Evolutionary conservation across 2,113 vertebrate genomes (phyloP).

Genomic region (Megaleporinus macrocephalus): DNA sequence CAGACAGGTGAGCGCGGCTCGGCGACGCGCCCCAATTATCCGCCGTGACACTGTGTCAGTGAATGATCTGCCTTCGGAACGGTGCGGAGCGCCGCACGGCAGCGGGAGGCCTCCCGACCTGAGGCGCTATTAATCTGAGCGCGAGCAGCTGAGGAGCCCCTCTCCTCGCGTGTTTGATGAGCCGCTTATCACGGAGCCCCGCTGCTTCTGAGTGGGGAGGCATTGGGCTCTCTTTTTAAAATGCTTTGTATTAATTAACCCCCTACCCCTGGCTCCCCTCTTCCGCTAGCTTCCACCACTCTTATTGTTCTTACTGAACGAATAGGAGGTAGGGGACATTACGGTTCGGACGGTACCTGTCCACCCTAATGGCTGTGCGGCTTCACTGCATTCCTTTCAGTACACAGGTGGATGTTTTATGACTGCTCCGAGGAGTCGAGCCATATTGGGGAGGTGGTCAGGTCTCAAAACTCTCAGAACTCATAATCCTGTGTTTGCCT

Average conservation of each 20-base stretch:
- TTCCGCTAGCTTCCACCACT: slow-evolving; percentile 14
- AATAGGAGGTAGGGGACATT: not conserved
- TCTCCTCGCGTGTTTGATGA: slow-evolving; percentile 62
- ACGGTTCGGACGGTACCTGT: not conserved
- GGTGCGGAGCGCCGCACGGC: slow-evolving; percentile 59
- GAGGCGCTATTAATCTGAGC: slow-evolving; percentile 66
- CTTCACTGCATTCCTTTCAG: not conserved
- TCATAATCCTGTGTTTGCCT: not conserved
- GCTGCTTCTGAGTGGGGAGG: slow-evolving; percentile 53
- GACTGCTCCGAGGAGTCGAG: not conserved
- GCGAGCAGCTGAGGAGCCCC: slow-evolving; percentile 56
- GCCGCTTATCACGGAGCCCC: slow-evolving; percentile 56
- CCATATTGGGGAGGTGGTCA: not conserved
- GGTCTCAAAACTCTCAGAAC: not conserved
- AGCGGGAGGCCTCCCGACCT: slow-evolving; percentile 65
- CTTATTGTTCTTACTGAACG: slow-evolving; percentile 32
- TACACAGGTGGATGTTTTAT: not conserved
- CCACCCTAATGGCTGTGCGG: not conserved
- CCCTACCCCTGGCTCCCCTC: slow-evolving; percentile 35
- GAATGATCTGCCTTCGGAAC: slow-evolving; percentile 66
- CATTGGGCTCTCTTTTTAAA: slow-evolving; percentile 56
- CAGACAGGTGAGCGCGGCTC: slow-evolving; percentile 70
- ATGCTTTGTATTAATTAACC: slow-evolving; percentile 63
- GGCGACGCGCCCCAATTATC: slow-evolving; percentile 70
- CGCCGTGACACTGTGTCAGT: slow-evolving; percentile 68